phyloP scores from a whole-genome alignment of 2,888 invertebrate genomes.

The Parascotia fuliginaria region DNA sequence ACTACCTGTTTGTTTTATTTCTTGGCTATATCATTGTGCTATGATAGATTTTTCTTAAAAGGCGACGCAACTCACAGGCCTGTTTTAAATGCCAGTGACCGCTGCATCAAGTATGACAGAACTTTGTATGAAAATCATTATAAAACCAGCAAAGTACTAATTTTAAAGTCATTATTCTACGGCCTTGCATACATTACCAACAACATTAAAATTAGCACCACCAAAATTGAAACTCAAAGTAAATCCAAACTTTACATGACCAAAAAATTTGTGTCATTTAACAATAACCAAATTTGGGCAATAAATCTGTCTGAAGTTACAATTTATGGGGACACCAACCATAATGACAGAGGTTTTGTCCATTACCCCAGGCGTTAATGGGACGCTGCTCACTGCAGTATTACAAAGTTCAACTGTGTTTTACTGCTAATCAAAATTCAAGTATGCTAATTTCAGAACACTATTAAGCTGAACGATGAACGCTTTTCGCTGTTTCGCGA shows the following conservation, averaged over 20 bases:
- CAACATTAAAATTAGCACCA: not conserved
- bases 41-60: too few relatives aligned
- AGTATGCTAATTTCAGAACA: constrained; percentile 76
- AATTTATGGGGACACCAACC: constrained; percentile 58
- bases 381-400: constrained; percentile 52
- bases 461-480: constrained; percentile 57
- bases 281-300: constrained; percentile 57
- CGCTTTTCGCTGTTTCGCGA: constrained; percentile 38
- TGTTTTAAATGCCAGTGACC: too few relatives aligned
- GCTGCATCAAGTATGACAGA: too few relatives aligned
- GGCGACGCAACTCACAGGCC: too few relatives aligned
- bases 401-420: constrained; percentile 64
- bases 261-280: constrained; percentile 42
- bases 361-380: constrained; percentile 71
- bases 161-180: too few relatives aligned
- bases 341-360: constrained; percentile 71
- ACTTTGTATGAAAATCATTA: too few relatives aligned
- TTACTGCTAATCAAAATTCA: constrained; percentile 80
- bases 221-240: constrained; percentile 3
- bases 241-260: constrained; percentile 13
- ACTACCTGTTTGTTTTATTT: too few relatives aligned
- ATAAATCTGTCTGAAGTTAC: constrained; percentile 56
- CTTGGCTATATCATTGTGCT: too few relatives aligned
- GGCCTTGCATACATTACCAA: too few relatives aligned
- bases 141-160: too few relatives aligned